Evolutionary conservation across 2,888 invertebrate genomes (phyloP).

Genomic region (Diabrotica balteata): DNA sequence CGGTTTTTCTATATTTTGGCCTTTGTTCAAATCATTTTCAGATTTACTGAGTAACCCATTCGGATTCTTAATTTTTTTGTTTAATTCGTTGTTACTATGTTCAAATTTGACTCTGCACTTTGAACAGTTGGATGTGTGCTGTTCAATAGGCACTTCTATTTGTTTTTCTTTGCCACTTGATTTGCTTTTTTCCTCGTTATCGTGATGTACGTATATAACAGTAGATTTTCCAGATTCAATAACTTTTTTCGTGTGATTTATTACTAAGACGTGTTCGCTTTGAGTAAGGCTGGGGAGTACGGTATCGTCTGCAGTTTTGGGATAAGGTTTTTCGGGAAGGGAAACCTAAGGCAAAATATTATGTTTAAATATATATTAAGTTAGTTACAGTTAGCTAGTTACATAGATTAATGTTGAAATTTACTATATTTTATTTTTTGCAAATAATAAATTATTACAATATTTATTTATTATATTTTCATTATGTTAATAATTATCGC

Average conservation of each 20-base stretch:
- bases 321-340: slow-evolving; percentile 40
- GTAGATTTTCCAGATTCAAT: slow-evolving; percentile 38
- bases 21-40: slow-evolving; percentile 44
- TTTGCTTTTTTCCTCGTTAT: slow-evolving; percentile 29
- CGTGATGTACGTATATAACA: slow-evolving; percentile 36
- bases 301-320: slow-evolving; percentile 24
- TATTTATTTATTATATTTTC: no score
- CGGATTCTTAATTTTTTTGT: slow-evolving; percentile 2
- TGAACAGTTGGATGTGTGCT: slow-evolving; percentile 35
- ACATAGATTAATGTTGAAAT: no score
- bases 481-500: no score
- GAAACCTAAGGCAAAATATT: slow-evolving; percentile 31
- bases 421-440: no score
- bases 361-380: no score
- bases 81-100: slow-evolving; percentile 7
- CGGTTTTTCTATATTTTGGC: slow-evolving; percentile 35
- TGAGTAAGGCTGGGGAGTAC: slow-evolving; percentile 11
- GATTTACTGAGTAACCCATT: slow-evolving; percentile 41
- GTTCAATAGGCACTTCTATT: slow-evolving; percentile 14
- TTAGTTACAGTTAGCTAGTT: no score
- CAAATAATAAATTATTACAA: no score
- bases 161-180: slow-evolving; percentile 28
- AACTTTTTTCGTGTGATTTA: slow-evolving; percentile 42
- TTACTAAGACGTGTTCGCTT: slow-evolving; percentile 40
- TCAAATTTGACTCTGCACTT: slow-evolving; percentile 40